Evolutionary conservation across 2,113 vertebrate species (phyloP).

Genomic region (Raja brachyura): DNA sequence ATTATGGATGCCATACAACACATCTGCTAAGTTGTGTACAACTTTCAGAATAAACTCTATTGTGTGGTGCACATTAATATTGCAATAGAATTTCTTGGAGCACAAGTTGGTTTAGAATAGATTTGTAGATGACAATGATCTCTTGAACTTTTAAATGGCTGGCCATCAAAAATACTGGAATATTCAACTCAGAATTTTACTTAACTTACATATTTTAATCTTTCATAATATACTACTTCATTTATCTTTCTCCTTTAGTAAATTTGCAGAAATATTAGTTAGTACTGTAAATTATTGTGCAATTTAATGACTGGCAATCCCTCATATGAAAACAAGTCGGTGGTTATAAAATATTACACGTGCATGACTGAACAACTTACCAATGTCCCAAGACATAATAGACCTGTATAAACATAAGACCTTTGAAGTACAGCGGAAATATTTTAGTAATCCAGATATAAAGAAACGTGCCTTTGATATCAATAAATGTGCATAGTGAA

Average conservation of each 20-base stretch:
- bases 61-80: no score
- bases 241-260: neutral
- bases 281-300: neutral
- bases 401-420: slow-evolving; percentile 8
- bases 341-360: slow-evolving; percentile 21
- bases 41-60: no score
- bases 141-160: neutral
- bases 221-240: neutral
- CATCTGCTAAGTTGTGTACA: no score
- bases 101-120: neutral
- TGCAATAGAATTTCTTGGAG: no score
- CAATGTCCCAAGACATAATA: slow-evolving; percentile 9
- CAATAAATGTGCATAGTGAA: neutral
- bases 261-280: neutral
- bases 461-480: neutral
- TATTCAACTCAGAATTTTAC: neutral
- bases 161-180: neutral
- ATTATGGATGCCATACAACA: no score
- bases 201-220: neutral
- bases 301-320: neutral
- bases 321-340: neutral
- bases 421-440: slow-evolving; percentile 34
- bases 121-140: neutral
- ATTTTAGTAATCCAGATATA: slow-evolving; percentile 27
- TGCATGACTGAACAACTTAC: slow-evolving; percentile 17